phyloP scores from a whole-genome alignment of 2,113 vertebrate genomes.

The Oenanthe melanoleuca region DNA sequence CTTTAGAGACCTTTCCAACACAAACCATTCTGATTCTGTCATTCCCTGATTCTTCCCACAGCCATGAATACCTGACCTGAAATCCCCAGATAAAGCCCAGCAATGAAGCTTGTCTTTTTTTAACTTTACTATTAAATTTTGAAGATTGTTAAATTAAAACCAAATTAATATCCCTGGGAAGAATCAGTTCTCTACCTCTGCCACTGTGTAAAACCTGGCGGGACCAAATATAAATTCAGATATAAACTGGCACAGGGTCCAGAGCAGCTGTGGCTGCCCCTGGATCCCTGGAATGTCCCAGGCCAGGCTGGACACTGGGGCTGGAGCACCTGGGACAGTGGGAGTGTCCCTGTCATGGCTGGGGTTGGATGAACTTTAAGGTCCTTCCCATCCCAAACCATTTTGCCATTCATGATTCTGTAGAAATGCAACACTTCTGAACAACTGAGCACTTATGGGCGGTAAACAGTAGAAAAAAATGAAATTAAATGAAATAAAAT shows the following conservation, averaged over 20 bases:
- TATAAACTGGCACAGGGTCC: neutral
- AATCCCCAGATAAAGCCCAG: neutral
- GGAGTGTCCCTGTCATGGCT: neutral
- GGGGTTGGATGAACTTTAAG: neutral
- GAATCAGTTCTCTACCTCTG: neutral
- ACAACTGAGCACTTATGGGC: too few species aligned
- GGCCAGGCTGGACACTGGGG: neutral
- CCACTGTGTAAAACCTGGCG: neutral
- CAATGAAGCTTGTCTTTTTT: neutral
- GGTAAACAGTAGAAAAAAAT: too few species aligned
- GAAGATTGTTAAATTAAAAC: neutral
- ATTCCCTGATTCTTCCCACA: too few species aligned
- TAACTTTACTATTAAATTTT: neutral
- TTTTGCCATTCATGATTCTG: too few species aligned
- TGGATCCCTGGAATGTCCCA: neutral
- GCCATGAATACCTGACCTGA: neutral
- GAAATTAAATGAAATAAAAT: too few species aligned
- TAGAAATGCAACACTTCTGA: too few species aligned
- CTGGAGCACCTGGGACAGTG: neutral
- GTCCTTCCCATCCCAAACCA: neutral
- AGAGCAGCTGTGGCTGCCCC: neutral
- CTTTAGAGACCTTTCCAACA: neutral
- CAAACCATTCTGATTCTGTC: neutral
- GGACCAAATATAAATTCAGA: neutral
- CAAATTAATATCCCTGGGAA: neutral